Conservation (phyloP, 2,888 invertebrate genomes). For the Andrena haemorrhoa region DNA sequence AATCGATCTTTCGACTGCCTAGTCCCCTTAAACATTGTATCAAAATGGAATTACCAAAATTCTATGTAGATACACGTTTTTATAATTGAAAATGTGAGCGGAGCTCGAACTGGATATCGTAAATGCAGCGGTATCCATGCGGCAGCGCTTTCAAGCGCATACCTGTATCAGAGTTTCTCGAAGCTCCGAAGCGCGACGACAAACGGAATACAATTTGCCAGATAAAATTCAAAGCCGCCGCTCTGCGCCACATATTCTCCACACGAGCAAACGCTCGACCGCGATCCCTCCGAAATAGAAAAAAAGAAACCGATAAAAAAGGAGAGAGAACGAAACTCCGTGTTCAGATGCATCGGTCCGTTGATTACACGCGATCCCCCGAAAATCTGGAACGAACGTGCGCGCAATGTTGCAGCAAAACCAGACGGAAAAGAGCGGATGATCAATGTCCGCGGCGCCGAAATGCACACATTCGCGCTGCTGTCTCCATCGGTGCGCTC, state of each 20-base stretch:
- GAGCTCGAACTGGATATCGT: neutral
- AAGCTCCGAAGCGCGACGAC: constrained; percentile 16
- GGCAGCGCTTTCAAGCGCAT: neutral
- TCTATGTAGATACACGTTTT: too few species aligned
- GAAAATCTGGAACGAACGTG: constrained; percentile 58
- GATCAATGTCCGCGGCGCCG: constrained; percentile 57
- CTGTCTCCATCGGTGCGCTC: constrained; percentile 33
- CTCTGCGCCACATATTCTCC: constrained; percentile 35
- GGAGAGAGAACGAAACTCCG: neutral
- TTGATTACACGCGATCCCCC: constrained; percentile 61
- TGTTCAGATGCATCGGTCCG: constrained; percentile 54
- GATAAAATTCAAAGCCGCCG: constrained; percentile 41
- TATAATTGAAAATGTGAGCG: neutral
- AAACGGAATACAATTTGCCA: constrained; percentile 39
- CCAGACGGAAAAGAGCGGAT: constrained; percentile 61
- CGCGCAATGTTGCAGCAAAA: constrained; percentile 55
- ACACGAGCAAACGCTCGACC: constrained; percentile 41
- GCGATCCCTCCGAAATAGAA: constrained; percentile 24
- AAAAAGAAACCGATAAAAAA: neutral
- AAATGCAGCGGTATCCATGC: constrained; percentile 12
- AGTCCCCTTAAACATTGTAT: too few species aligned
- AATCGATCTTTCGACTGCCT: too few species aligned
- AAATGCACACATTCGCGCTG: constrained; percentile 52
- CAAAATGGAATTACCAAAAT: too few species aligned
- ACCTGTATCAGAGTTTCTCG: constrained; percentile 6